phyloP scores from a whole-genome alignment of 2,113 vertebrate genomes.

The Butorides virescens region DNA sequence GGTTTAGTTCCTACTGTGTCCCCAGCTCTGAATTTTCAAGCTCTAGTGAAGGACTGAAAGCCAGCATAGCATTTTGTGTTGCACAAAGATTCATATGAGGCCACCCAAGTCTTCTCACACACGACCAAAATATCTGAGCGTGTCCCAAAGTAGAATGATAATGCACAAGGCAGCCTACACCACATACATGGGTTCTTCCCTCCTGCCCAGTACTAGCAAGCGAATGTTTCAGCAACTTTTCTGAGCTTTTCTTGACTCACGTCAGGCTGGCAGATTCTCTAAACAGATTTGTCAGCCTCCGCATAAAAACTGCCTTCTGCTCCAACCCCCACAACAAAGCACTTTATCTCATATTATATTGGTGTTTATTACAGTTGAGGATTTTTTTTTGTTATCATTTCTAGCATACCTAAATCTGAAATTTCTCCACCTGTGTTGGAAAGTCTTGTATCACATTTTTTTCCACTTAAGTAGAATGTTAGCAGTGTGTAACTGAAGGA shows the following conservation, averaged over 20 bases:
- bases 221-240: background rate
- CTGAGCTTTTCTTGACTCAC: background rate
- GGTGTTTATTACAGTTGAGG: conserved; percentile 8
- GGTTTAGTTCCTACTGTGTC: background rate
- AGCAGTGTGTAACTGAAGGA: background rate
- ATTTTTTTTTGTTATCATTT: background rate
- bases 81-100: background rate
- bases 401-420: background rate
- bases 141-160: background rate
- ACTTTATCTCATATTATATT: background rate
- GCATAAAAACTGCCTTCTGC: conserved; percentile 40
- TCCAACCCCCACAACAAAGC: conserved; percentile 38
- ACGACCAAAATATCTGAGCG: accelerated
- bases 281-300: conserved; percentile 62
- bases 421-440: background rate
- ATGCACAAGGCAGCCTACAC: background rate
- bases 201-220: background rate
- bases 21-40: background rate
- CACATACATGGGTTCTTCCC: background rate
- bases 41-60: background rate
- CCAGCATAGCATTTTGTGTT: background rate
- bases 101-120: accelerated
- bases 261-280: conserved; percentile 46
- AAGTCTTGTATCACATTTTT: background rate
- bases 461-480: background rate